These are phyloP conservation scores for Sisyra terminalis DNA, from an alignment of 2,888 invertebrate species.

Conservation along the genomic window DNA sequence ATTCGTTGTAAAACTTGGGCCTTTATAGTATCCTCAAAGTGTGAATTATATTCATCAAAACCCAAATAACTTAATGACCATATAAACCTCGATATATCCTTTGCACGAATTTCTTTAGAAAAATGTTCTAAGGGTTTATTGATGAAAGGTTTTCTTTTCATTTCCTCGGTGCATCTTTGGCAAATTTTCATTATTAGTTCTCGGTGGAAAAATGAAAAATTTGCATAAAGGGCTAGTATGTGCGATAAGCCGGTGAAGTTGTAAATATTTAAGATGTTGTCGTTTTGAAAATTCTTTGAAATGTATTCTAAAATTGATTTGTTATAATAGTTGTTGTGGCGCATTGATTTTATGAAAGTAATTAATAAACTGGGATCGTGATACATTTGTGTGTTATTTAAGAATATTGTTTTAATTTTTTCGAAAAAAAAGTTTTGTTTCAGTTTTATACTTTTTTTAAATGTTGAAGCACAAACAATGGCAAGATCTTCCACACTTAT, in stretches of 20 bases:
- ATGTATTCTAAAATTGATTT: conserved; percentile 24
- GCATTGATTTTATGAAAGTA: conserved; percentile 26
- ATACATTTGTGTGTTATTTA: conserved; percentile 21
- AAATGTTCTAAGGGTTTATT: conserved; percentile 15
- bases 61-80: conserved; percentile 25
- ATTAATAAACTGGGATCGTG: conserved; percentile 24
- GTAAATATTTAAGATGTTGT: conserved; percentile 21
- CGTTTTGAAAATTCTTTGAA: conserved; percentile 22
- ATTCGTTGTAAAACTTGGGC: conserved; percentile 12
- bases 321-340: conserved; percentile 23
- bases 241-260: conserved; percentile 24
- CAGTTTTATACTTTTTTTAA: conserved; percentile 25
- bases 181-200: not conserved
- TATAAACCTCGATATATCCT: conserved; percentile 28
- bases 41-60: conserved; percentile 15
- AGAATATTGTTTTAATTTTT: conserved; percentile 19
- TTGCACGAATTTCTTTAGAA: conserved; percentile 19
- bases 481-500: conserved; percentile 23
- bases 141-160: conserved; percentile 13
- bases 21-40: conserved; percentile 18
- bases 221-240: conserved; percentile 26
- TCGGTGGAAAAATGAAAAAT: conserved; percentile 22
- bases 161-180: conserved; percentile 16
- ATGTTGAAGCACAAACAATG: conserved; percentile 24
- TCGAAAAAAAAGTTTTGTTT: conserved; percentile 18